Percentiles rank a stretch among this genome's conserved stretches.
These are phyloP conservation scores for Agrilus cyanescens DNA, from an alignment of 2,888 invertebrate species.

Conservation along the genomic window DNA sequence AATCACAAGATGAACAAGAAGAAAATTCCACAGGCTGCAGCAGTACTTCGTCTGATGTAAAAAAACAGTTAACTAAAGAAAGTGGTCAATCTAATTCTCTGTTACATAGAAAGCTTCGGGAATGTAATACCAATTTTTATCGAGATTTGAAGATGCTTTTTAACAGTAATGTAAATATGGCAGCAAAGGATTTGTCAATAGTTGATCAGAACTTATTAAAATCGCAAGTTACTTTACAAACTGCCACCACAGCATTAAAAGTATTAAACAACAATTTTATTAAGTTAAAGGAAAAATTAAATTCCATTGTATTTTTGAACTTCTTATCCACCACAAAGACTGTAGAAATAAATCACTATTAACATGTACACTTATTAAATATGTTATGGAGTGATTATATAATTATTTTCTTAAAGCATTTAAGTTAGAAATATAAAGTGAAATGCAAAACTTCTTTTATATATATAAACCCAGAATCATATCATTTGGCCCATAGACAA, in stretches of 20 bases:
- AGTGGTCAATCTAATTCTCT: slow-evolving; percentile 11
- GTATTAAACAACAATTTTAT: slow-evolving; percentile 27
- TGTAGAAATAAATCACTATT: too few relatives aligned
- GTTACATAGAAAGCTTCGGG: slow-evolving; percentile 23
- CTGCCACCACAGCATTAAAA: slow-evolving; percentile 28
- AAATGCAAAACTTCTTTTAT: too few relatives aligned
- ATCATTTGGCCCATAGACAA: too few relatives aligned
- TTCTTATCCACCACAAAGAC: slow-evolving; percentile 28
- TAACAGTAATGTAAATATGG: slow-evolving; percentile 23
- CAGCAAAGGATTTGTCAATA: slow-evolving; percentile 24
- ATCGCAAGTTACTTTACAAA: slow-evolving; percentile 31
- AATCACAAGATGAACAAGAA: slow-evolving; percentile 30
- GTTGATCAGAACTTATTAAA: slow-evolving; percentile 30
- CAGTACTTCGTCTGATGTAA: slow-evolving; percentile 25
- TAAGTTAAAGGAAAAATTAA: slow-evolving; percentile 27
- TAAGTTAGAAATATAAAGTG: too few relatives aligned
- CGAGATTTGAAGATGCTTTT: slow-evolving; percentile 24
- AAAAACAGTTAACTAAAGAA: slow-evolving; percentile 11
- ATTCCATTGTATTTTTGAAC: slow-evolving; percentile 27
- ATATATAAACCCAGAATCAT: too few relatives aligned
- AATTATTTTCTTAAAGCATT: too few relatives aligned
- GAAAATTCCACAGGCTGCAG: slow-evolving; percentile 25
- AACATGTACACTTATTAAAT: too few relatives aligned
- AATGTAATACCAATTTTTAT: slow-evolving; percentile 26
- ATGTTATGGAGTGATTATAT: too few relatives aligned